Base-by-base conservation (phyloP, 1,140 invertebrate species). In the Zaprionus taronus region DNA sequence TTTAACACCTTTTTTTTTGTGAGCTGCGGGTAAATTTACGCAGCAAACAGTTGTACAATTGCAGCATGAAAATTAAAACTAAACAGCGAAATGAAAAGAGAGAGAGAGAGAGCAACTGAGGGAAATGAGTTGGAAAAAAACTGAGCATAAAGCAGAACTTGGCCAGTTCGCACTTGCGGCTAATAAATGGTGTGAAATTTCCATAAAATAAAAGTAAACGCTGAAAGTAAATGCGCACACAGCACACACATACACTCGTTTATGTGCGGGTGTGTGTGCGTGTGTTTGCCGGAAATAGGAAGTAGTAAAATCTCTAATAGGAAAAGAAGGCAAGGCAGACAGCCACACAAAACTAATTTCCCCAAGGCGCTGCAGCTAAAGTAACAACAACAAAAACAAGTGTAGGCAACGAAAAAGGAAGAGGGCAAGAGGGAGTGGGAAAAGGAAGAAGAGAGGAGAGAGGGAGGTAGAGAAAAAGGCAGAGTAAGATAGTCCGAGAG, bases 121-220 rank as follows among this genome's bases (percentile, higher is more conserved):
- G 38, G 31, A 44, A 66, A 66, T 57, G 64, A 44, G 65, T 41
- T 58, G 55, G 17, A 58, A 67, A 58, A 67, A 62, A 68, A 74
- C 68, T 51, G 5, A 12, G 28, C 68, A 69, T 73, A 65, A 74
- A 86, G 65, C 71, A 72, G 44, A 87, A 87, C 60, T 72, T 77
- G 80, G 87, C 78, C 78, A 73, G 62, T 81, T 87, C 81, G 85
- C 81, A 87, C 84, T 87, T 89, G 84, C 71, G 81, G 84, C 78
- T 73, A 84, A 87, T 87, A 89, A 87, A 90, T 87, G 85, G 85
- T 79, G 85, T 81, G 85, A 90, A 87, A 89, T 89, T 89, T 90
- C 79, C 84, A 89, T 87, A 87, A 89, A 87, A 87, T 81, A 78
- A 87, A 90, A 84, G 81, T 81, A 81, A 87, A 79, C 85, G 84